Percentiles rank a stretch among this genome's conserved stretches.
Conservation (phyloP, 2,797 vertebrate species). For the Protosalanx chinensis region DNA sequence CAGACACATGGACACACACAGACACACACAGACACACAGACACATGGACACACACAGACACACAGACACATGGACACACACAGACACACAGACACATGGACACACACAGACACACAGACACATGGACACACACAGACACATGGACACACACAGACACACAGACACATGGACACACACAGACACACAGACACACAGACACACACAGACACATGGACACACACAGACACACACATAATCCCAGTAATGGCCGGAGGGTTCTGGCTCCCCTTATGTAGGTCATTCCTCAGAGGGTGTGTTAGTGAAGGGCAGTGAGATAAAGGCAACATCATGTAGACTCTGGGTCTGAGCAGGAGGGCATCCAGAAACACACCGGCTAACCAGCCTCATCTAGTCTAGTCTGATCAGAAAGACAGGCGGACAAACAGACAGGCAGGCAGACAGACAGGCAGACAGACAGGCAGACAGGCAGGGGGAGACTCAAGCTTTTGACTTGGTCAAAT, state of each 20-base stretch:
- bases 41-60: not conserved
- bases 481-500: no score
- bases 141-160: conserved; percentile 33
- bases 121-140: not conserved
- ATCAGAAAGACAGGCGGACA: no score
- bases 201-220: conserved; percentile 9
- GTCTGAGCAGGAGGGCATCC: not conserved
- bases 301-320: conserved; percentile 35
- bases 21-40: conserved; percentile 35
- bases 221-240: conserved; percentile 2
- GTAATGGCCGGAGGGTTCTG: not conserved
- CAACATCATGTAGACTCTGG: conserved; percentile 11
- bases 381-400: no score
- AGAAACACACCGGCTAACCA: no score
- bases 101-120: not conserved
- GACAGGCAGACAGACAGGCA: no score
- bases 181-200: conserved; percentile 12
- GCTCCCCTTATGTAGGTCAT: not conserved
- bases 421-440: no score
- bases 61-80: conserved; percentile 1
- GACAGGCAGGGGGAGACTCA: no score
- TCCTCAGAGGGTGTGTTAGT: not conserved
- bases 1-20: not conserved
- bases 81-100: conserved; percentile 6
- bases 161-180: not conserved